Evolutionary conservation across 2,113 vertebrate genomes (phyloP), one percentile per base, ranked within the genome.

Genomic region (Danionella cerebrum): DNA sequence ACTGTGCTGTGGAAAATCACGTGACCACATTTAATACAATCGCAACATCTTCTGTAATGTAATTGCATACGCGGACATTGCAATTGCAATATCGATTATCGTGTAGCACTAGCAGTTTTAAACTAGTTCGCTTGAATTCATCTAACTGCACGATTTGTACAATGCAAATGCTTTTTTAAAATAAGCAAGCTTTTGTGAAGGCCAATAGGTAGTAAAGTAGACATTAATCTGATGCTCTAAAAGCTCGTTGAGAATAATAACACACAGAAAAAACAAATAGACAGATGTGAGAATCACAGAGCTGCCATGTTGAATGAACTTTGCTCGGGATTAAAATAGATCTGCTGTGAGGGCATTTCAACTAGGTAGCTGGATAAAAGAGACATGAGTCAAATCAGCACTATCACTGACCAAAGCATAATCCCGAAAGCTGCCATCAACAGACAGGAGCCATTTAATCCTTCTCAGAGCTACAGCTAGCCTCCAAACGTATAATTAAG

Each of bases 321-420:
- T 53, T 48, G 5, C 45, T 48, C 19, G 33, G 51, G 10, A 53
- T 33, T 33, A 53, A 7, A 33, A 29, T 29, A 33, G 33, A 53
- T 44, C 11, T 60, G 58, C 5, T 13, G 25, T 50, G 18, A 42
- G 42, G 18, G 2, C 45, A 65, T 13, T 24, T 51, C 9, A 5
- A 25, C 31, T 59, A 14, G 47, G 42, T 5, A 38, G 14, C 12
- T 2, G 35, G 33, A n/a, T 57, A 33, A 24, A 21, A 21, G 25
- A 77, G 52, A 74, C 14, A 50, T 47, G 25, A 59, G 14, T 59
- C 57, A 79, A 79, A 85, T 81, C 67, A 77, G 78, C 76, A 66
- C 73, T 75, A 86, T 86, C 80, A 81, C 77, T 80, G 63, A 80
- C 67, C 67, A 79, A 84, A 45, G 69, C 53, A 82, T 89, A 88